Conservation (phyloP, 1,140 invertebrate species). For the Aleiodes sp. region DNA sequence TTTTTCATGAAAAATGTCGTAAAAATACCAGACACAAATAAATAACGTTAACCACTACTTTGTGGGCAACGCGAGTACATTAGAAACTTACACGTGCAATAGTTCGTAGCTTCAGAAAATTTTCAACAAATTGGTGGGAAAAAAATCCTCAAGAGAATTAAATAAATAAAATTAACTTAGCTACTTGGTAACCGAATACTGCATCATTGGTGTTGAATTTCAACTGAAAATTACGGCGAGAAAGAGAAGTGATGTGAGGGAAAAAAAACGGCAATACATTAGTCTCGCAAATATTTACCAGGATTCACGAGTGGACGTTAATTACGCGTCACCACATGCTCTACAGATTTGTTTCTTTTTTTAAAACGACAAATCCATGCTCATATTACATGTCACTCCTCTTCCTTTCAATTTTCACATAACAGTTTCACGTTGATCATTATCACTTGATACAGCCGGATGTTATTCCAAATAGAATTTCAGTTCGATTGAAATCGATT, state of each 20-base stretch:
- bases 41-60: too few relatives aligned
- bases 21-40: too few relatives aligned
- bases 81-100: not conserved
- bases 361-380: not conserved
- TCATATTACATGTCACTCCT: slow-evolving; percentile 14
- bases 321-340: slow-evolving; percentile 12
- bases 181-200: slow-evolving; percentile 20
- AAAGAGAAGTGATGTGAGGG: not conserved
- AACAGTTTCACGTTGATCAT: slow-evolving; percentile 24
- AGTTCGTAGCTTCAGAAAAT: too few relatives aligned
- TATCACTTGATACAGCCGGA: slow-evolving; percentile 23
- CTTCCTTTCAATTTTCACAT: slow-evolving; percentile 16
- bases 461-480: slow-evolving; percentile 29
- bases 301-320: slow-evolving; percentile 25
- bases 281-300: slow-evolving; percentile 23
- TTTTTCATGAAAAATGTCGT: too few relatives aligned
- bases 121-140: too few relatives aligned
- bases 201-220: slow-evolving; percentile 14
- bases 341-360: not conserved
- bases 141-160: not conserved
- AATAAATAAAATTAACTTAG: not conserved
- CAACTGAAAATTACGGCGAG: not conserved
- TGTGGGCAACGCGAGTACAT: too few relatives aligned
- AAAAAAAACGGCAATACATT: not conserved
- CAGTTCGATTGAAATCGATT: slow-evolving; percentile 20